Percentiles rank a stretch among this genome's conserved stretches.
Conservation (phyloP, 1,140 invertebrate species). For the Anagrus nilaparvatae region DNA sequence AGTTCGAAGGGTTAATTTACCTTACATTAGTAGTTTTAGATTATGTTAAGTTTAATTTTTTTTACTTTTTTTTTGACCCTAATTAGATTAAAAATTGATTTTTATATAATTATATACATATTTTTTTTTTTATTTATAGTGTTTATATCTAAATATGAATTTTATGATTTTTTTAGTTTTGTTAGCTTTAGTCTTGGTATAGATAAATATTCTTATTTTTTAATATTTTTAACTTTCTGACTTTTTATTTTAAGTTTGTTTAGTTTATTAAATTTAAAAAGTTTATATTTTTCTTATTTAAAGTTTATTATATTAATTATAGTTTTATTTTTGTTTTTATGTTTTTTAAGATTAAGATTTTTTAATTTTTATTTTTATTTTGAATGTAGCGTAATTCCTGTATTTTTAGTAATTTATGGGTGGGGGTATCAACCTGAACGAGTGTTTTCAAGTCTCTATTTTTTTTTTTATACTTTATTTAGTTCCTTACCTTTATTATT, state of each 20-base stretch:
- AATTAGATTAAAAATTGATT: conserved; percentile 38
- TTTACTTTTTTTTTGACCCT: conserved; percentile 38
- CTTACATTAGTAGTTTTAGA: no score
- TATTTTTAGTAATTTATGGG: conserved; percentile 51
- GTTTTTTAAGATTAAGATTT: conserved; percentile 48
- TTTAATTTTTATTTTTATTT: conserved; percentile 59
- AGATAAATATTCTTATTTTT: conserved; percentile 42
- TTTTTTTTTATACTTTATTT: conserved; percentile 53
- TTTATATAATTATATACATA: no score
- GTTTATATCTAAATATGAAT: conserved; percentile 29
- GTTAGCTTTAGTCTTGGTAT: conserved; percentile 35
- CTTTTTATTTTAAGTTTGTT: conserved; percentile 41
- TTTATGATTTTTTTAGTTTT: conserved; percentile 30
- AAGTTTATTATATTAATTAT: conserved; percentile 45
- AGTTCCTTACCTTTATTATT: conserved; percentile 51
- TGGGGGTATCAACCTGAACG: conserved; percentile 53
- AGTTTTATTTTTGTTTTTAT: conserved; percentile 45
- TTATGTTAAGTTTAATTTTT: neutral
- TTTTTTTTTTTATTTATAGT: conserved; percentile 49
- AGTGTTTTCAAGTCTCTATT: conserved; percentile 46
- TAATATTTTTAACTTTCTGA: conserved; percentile 44
- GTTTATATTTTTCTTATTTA: no score
- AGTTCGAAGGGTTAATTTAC: no score
- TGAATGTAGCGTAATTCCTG: conserved; percentile 51
- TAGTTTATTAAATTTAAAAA: conserved; percentile 39